Base-by-base conservation (phyloP, 2,888 invertebrate species). In the Leuctra nigra region DNA sequence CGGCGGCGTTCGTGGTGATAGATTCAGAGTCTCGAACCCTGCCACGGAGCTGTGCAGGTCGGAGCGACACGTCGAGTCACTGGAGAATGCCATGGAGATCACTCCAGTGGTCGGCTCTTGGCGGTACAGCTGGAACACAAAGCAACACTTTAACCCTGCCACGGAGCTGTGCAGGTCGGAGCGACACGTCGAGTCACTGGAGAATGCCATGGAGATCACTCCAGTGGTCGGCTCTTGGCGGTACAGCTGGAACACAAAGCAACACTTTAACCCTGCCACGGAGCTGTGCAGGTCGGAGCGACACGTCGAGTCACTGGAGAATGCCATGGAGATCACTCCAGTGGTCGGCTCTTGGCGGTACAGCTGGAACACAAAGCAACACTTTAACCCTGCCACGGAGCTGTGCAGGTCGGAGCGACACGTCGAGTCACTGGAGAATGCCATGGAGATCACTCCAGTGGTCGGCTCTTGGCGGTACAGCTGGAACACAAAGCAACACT, bases 281-380 rank as follows among this genome's bases (percentile, higher is more conserved):
- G 80, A 72, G 64, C 76, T 77, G 33, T 73, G 67, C 24, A 82
- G 71, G 63, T 78, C 74, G 52, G 74, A 75, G 4, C 71, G 73
- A 64, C 83, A 84, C 33, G 82, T 82, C 2, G 83, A 82, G 66
- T 83, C 83, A 55, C 78, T 78, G 63, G 82, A 80, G 56, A 83
- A 73, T 7, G 81, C 77, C 67, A 84, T 73, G 61, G 75, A 73
- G 4, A 81, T 77, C 57, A 73, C 73, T 2, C 80, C 80, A 41
- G 73, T 77, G 52, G 65, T 66, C 25, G 69, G 68, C 61, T 80
- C 76, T 48, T 73, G 70, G 16, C 73, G 70, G 67, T 76, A 79
- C 56, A 78, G 68, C 75, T 80, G 65, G 24, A 53, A 36, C 35
- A 35, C 18, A n/a, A n/a, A n/a, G n/a, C n/a, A n/a, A n/a, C n/a